These are phyloP conservation scores for Plectropomus leopardus DNA, from an alignment of 2,113 vertebrate species.

Conservation along the genomic window DNA sequence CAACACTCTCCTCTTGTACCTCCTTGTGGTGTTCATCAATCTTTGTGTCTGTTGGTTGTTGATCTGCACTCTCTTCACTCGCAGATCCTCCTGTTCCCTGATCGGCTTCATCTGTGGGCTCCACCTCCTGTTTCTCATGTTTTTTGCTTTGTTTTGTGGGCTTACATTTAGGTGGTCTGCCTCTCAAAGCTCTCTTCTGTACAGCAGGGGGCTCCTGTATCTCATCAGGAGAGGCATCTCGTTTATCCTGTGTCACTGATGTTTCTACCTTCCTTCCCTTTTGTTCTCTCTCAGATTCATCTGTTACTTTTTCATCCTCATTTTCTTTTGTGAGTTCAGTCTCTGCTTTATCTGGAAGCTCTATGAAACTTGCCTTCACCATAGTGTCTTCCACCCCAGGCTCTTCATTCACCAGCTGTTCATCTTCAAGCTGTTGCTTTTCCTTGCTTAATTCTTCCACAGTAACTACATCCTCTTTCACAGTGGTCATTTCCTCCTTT, in stretches of 20 bases:
- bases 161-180: background rate
- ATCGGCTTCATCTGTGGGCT: background rate
- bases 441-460: conserved; percentile 8
- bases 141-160: background rate
- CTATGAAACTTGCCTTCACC: background rate
- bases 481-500: background rate
- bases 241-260: background rate
- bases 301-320: background rate
- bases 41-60: background rate
- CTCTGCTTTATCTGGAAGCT: background rate
- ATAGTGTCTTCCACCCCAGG: background rate
- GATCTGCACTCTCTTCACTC: background rate
- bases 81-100: background rate
- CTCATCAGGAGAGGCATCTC: background rate
- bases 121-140: background rate
- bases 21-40: background rate
- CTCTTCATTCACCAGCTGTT: background rate
- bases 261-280: background rate
- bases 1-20: background rate
- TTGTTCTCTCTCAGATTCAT: background rate
- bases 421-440: background rate
- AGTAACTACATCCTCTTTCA: background rate
- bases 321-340: background rate
- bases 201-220: conserved; percentile 6
- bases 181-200: conserved; percentile 8